Evolutionary conservation across 2,113 vertebrate species (phyloP), one percentile per base, ranked within the genome.

Genomic region (Cyrtonyx montezumae): DNA sequence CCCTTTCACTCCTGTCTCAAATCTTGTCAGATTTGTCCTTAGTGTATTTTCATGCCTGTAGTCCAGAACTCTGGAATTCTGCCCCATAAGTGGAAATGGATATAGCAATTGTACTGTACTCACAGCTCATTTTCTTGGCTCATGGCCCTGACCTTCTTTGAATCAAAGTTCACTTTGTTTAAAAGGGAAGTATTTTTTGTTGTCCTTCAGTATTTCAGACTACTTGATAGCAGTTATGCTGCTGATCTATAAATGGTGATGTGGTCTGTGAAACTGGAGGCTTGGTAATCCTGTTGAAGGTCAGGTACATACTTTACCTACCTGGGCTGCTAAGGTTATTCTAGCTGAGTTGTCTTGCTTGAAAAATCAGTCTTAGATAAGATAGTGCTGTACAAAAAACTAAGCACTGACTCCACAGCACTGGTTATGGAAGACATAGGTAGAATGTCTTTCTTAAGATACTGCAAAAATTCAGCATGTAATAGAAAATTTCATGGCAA

Each of bases 241-340:
- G 37, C 65, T 78, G 30, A 34, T 84, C 25, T 69, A 4, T 71
- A 34, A 40, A 63, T 73, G 49, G 13, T 30, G 28, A 42, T 59
- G 25, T 74, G 84, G 17, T 71, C 65, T 88, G 42, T 5, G 59
- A 6, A 63, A 8, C 23, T 1, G 4, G 8, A 30, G 8, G 4
- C 71, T 59, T 34, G 32, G 3, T 43, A 13, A 8, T 36, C 37
- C 22, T 77, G 8, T 73, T 28, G 12, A 6, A 55, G 13, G 17
- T 63, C 46, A 71, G 32, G 37, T 12, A 8, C 3, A 1, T 0
- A 0, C 30, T 56, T 51, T 30, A 8, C 18, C 19, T 6, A 25
- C 56, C 36, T 22, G 65, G 26, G 36, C 20, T 13, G 2, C 26
- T 13, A 21, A 37, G 9, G 62, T 66, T 58, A 28, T 77, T 86